A percentile compares a stretch with the other conserved stretches of the same genome.
Conservation (phyloP, 2,113 vertebrate genomes). For the Nestor notabilis region DNA sequence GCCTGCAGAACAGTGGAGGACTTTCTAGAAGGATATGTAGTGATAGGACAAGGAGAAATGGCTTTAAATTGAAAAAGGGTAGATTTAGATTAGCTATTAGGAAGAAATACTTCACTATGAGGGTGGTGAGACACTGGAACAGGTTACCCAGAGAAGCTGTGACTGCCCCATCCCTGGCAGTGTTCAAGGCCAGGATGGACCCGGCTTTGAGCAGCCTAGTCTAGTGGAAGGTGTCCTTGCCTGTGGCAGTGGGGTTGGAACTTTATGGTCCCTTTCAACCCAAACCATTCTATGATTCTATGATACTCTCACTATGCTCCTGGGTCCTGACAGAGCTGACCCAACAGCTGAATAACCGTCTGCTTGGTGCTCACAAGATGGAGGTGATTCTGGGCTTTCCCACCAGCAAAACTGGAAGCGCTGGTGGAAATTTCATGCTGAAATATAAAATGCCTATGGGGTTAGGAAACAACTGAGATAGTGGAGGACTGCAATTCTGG, state of each 20-base stretch:
- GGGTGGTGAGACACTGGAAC: background rate
- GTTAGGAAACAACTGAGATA: background rate
- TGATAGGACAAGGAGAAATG: background rate
- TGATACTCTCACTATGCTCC: background rate
- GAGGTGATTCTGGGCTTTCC: background rate
- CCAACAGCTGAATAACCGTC: rapidly evolving
- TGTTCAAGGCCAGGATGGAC: background rate
- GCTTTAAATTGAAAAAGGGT: background rate
- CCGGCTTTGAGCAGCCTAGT: background rate
- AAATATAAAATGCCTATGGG: background rate
- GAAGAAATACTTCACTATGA: background rate
- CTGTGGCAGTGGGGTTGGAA: background rate
- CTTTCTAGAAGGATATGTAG: background rate
- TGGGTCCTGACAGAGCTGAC: background rate
- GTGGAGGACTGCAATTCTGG: background rate
- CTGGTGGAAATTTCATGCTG: background rate
- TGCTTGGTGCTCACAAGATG: background rate
- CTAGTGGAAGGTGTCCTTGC: background rate
- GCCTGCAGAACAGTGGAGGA: background rate
- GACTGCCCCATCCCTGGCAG: background rate
- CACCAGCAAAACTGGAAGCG: background rate
- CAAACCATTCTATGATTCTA: background rate
- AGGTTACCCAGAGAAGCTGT: background rate
- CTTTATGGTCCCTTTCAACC: background rate
- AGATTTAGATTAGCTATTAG: background rate